These are phyloP conservation scores for Megaceryle maxima DNA, from an alignment of 2,113 vertebrate genomes.

Conservation along the genomic window DNA sequence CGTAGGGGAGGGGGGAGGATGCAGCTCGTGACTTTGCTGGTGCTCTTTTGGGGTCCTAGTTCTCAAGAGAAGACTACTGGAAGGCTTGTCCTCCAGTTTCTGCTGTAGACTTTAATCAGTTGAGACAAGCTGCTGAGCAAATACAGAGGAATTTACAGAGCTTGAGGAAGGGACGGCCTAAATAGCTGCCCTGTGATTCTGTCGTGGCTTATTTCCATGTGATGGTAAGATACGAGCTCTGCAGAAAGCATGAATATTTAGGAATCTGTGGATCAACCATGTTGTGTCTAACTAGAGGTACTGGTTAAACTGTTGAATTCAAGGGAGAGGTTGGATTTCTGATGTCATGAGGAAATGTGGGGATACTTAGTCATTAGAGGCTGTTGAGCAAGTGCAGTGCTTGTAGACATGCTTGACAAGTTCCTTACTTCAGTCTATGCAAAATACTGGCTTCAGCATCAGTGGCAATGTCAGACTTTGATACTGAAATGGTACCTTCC, in stretches of 20 bases:
- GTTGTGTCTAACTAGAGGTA: neutral
- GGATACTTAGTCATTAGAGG: neutral
- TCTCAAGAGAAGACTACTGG: neutral
- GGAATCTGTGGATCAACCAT: neutral
- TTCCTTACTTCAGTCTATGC: neutral
- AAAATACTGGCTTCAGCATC: neutral
- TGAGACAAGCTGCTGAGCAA: conserved; percentile 52
- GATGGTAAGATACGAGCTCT: neutral
- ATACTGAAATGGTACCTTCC: neutral
- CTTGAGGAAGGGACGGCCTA: neutral
- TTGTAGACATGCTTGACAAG: neutral
- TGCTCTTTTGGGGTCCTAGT: neutral
- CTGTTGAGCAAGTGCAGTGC: neutral
- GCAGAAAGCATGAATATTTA: neutral
- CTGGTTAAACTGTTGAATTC: neutral
- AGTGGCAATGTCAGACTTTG: no score
- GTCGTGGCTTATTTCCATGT: neutral
- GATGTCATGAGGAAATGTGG: neutral
- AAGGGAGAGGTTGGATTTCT: neutral
- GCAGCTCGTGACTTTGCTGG: neutral
- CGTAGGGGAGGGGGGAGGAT: neutral
- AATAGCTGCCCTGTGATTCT: neutral
- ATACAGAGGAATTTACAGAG: conserved; percentile 5
- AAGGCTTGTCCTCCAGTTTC: neutral
- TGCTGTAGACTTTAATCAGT: neutral